These are phyloP conservation scores for Geodia barretti DNA, from an alignment of 37 sponge, comb jelly and placozoan species.

Conservation along the genomic window DNA sequence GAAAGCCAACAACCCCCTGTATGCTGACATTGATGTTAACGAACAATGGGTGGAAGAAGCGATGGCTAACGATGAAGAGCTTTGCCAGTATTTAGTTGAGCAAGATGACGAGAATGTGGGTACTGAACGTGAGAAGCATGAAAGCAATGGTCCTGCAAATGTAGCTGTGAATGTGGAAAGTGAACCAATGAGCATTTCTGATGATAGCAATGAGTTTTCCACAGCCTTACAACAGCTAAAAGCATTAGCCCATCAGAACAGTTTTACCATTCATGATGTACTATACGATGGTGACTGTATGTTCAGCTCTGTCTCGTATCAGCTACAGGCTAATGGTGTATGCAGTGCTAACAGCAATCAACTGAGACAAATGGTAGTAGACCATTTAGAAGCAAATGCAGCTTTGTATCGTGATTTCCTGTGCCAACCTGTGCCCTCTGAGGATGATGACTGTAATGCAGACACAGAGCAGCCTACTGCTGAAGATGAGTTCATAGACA, in stretches of 20 bases:
- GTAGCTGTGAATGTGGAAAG: neutral
- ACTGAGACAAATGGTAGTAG: neutral
- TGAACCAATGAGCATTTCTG: neutral
- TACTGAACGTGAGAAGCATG: neutral
- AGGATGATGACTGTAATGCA: conserved; percentile 9
- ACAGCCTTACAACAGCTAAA: neutral
- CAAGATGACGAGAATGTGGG: neutral
- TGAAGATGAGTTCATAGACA: neutral
- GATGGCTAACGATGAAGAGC: too few relatives aligned
- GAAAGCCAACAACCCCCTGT: too few relatives aligned
- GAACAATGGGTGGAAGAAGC: too few relatives aligned
- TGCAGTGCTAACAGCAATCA: too few relatives aligned
- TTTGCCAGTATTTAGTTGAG: neutral
- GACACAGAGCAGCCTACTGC: conserved; percentile 13
- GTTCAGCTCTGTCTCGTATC: conserved; percentile 32
- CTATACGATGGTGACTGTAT: conserved; percentile 27
- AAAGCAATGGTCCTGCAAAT: neutral
- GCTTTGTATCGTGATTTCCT: conserved; percentile 13
- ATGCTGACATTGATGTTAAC: too few relatives aligned
- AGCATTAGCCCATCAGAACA: neutral
- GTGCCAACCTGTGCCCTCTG: conserved; percentile 6
- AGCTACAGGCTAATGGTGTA: conserved; percentile 21
- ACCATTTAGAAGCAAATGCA: neutral
- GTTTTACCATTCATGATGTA: conserved; percentile 16
- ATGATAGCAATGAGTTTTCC: neutral